Percentiles rank a stretch among this genome's conserved stretches.
Conservation (phyloP, 2,888 invertebrate species). For the Rhagium mordax region DNA sequence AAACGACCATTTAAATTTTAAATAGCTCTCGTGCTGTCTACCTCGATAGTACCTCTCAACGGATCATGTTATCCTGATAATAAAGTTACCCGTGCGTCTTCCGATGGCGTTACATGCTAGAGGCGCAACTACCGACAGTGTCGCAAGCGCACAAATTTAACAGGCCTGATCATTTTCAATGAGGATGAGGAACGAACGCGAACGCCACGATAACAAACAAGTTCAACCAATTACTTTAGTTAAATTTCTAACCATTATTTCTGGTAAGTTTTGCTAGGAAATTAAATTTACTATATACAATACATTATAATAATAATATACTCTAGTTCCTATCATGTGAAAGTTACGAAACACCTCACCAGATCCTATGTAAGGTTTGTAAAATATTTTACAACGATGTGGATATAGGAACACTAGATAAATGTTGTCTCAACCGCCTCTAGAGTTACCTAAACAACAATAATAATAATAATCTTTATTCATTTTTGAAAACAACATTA, state of each 20-base stretch:
- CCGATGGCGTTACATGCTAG: conserved; percentile 34
- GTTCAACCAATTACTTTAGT: not conserved
- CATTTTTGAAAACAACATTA: too few species aligned
- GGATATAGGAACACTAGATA: too few species aligned
- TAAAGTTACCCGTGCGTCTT: conserved; percentile 34
- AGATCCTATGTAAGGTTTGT: too few species aligned
- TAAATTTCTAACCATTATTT: not conserved
- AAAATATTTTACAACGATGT: too few species aligned
- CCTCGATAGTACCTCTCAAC: not conserved
- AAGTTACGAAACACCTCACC: too few species aligned
- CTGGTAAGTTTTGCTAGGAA: not conserved
- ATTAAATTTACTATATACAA: too few species aligned
- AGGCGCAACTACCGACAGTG: conserved; percentile 36
- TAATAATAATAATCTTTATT: too few species aligned
- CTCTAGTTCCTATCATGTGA: too few species aligned
- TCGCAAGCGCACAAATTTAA: conserved; percentile 40
- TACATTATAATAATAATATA: too few species aligned
- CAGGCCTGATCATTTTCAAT: not conserved
- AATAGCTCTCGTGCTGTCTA: not conserved
- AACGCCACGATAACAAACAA: not conserved
- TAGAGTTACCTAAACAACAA: too few species aligned
- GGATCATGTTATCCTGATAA: conserved; percentile 12
- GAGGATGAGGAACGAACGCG: not conserved
- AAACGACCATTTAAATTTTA: too few species aligned
- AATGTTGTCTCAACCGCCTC: too few species aligned